Base-by-base conservation (phyloP, 2,888 invertebrate genomes). In the Oxyteleia sp. region DNA sequence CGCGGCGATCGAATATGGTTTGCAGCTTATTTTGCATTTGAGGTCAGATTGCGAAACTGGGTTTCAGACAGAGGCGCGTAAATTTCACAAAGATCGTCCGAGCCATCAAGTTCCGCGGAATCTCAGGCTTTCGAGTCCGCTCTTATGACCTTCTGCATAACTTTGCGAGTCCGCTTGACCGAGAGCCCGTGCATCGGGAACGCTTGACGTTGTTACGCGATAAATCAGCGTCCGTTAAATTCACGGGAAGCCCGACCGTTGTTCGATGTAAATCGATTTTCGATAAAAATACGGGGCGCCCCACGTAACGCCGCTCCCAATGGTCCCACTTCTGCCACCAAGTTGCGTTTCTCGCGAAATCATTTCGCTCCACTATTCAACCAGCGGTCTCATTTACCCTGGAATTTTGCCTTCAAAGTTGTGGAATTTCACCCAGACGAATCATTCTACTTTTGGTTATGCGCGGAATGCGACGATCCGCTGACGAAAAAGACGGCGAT, bases 141-240 rank as follows among this genome's bases (percentile, higher is more conserved):
- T 90, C 89, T 88, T 90, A 88, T 91, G 90, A 89, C 89, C 90
- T 87, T 88, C 89, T 89, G 90, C 91, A 92, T 92, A 92, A 91
- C 90, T 91, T 90, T 88, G 87, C 79, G 16, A 87, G 90, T 89
- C 89, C 91, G 90, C 89, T 92, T 93, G 92, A 93, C 92, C 93
- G 92, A 92, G 91, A 92, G 66, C 49, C 79, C 49, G 88, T 89
- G 85, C 84, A 88, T 89, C 85, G 88, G 86, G 87, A 90, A 88
- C 88, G 90, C 88, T 87, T 89, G 89, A 89, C 90, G 90, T 92
- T 92, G 92, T 93, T 92, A 91, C 89, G 90, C 90, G 92, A 93
- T 93, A 93, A 93, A 90, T 88, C 89, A 89, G 89, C 88, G 90
- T 91, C 91, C 90, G 90, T 90, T 90, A 92, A 91, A 88, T 89